Evolutionary conservation across 2,888 invertebrate genomes (phyloP), one percentile per base, ranked within the genome.

Genomic region (Andrena dorsata): DNA sequence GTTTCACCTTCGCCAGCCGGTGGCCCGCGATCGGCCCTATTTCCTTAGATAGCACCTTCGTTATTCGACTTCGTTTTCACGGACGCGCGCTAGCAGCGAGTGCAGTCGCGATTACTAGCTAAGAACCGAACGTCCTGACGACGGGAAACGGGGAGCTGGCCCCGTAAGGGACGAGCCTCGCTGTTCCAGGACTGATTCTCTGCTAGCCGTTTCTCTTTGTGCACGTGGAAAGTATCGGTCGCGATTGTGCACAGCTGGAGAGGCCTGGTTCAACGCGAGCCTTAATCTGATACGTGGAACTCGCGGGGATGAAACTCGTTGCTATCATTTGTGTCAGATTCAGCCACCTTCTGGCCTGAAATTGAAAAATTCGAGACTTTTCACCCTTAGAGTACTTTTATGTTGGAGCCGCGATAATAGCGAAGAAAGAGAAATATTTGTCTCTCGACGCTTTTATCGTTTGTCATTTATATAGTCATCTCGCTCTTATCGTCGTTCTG

Each of bases 11-110:
- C 41, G 1, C 41, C 41, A 41, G 41, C 49, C 56, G 85, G 85
- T 85, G 78, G 87, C 83, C 85, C 78, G 84, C 90, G 90, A 90
- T 88, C 85, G 89, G 84, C 88, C 86, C 87, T 90, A 89, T 82
- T 85, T 69, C 82, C 79, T 87, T 92, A 90, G 82, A 86, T 92
- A 93, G 93, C 93, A 93, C 93, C 93, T 92, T 92, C 88, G 86
- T 90, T 89, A 91, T 90, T 92, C 91, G 90, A 90, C 88, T 90
- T 90, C 84, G 85, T 86, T 86, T 41, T 89, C 81, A 76, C 72
- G 80, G 82, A 79, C 75, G 76, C 88, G 81, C 80, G 63, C 61
- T 76, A 76, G 83, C 81, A 83, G 87, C 88, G 65, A 88, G 72
- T 78, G 76, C 72, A 26, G 80, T 83, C 58, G 70, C 71, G 64